These are phyloP conservation scores for Lamellibrachia satsuma DNA, from an alignment of 2,888 invertebrate species.

Conservation along the genomic window DNA sequence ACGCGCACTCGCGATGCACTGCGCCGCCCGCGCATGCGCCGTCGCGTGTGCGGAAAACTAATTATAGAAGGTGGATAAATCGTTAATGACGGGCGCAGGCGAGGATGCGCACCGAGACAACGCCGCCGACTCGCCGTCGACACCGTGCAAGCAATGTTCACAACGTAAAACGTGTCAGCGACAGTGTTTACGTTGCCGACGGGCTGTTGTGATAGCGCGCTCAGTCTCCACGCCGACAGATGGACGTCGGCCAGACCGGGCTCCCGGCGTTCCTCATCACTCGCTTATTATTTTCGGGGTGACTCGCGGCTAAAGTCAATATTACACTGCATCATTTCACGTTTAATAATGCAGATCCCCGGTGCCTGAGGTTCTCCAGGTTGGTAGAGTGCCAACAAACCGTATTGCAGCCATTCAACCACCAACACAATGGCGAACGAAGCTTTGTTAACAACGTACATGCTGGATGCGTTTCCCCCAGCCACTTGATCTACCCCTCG, in stretches of 20 bases:
- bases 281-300: not conserved
- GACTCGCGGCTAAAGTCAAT: not conserved
- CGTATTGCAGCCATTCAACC: not conserved
- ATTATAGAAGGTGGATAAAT: not conserved
- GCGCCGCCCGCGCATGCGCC: not conserved
- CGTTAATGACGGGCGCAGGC: not conserved
- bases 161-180: not conserved
- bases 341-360: slow-evolving; percentile 17
- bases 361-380: not conserved
- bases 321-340: not conserved
- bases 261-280: not conserved
- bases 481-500: not conserved
- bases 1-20: not conserved
- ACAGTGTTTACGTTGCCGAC: not conserved
- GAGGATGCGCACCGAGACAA: not conserved
- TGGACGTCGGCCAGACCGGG: not conserved
- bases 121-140: not conserved
- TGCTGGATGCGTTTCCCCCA: not conserved
- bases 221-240: not conserved
- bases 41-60: not conserved
- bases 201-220: not conserved
- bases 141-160: not conserved
- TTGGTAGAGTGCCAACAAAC: not conserved
- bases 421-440: not conserved
- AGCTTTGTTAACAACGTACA: slow-evolving; percentile 1